These are phyloP conservation scores for Brachyhypopomus occidentalis DNA, from an alignment of 2,113 vertebrate genomes.

Conservation along the genomic window DNA sequence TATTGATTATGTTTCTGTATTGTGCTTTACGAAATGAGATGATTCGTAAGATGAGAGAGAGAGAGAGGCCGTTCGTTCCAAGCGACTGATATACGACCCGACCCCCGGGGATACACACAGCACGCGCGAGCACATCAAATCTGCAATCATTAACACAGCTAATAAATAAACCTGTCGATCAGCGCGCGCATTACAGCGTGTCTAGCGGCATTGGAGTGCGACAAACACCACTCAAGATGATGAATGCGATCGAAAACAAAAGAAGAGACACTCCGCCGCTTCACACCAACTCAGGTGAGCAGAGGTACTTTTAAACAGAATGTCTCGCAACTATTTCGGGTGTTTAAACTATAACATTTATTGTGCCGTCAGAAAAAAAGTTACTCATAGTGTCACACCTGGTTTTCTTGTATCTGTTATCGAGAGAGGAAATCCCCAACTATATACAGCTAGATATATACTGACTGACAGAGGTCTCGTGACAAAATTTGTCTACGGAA, in stretches of 20 bases:
- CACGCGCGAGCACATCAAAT: constrained; percentile 50
- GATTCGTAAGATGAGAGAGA: background rate
- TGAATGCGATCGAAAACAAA: constrained; percentile 35
- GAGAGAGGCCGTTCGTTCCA: constrained; percentile 14
- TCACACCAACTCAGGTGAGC: background rate
- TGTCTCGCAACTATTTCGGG: too few species aligned
- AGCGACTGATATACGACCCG: constrained; percentile 31
- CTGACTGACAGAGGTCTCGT: constrained; percentile 50
- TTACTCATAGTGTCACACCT: too few species aligned
- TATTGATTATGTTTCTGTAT: background rate
- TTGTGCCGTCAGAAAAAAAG: too few species aligned
- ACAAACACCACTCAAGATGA: constrained; percentile 46
- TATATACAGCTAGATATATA: constrained; percentile 33
- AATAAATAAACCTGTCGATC: constrained; percentile 60
- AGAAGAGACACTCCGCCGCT: constrained; percentile 13
- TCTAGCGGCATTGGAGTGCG: constrained; percentile 42
- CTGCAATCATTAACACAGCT: constrained; percentile 60
- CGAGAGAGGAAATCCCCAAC: constrained; percentile 1
- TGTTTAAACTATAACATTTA: too few species aligned
- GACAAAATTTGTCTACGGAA: constrained; percentile 38
- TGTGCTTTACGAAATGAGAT: background rate
- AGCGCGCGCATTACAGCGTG: constrained; percentile 49
- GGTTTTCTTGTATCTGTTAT: background rate
- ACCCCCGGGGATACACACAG: constrained; percentile 45
- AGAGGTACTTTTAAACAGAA: too few species aligned